Evolutionary conservation across 2,113 vertebrate species (phyloP).

Genomic region (Nothobranchius furzeri): DNA sequence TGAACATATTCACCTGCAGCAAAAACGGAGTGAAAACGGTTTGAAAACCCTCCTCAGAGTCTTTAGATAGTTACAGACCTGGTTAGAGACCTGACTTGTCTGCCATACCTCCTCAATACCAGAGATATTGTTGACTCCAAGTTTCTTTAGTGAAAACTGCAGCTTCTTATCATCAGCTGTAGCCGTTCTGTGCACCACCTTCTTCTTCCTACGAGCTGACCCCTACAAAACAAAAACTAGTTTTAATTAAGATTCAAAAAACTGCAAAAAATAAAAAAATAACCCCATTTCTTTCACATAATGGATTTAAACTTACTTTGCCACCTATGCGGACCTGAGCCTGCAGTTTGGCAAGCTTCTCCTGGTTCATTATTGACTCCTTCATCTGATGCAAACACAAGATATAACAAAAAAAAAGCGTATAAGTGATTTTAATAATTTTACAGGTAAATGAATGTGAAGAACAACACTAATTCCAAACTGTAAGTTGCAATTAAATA

Average conservation of each 20-base stretch:
- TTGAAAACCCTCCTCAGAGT: too few species aligned
- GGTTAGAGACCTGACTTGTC: neutral
- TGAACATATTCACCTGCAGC: slow-evolving; percentile 96
- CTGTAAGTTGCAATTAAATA: too few species aligned
- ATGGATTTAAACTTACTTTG: slow-evolving; percentile 80
- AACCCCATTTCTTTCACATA: neutral
- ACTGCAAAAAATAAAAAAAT: neutral
- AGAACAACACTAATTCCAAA: neutral
- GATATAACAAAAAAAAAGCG: neutral
- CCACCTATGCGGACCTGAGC: slow-evolving; percentile 98
- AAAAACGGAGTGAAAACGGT: slow-evolving; percentile 18
- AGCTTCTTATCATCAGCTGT: slow-evolving; percentile 98
- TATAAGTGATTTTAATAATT: neutral
- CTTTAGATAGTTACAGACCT: too few species aligned
- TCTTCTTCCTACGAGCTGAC: slow-evolving; percentile 98
- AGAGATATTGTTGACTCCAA: slow-evolving; percentile 98
- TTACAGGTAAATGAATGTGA: neutral
- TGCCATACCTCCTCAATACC: slow-evolving; percentile 93
- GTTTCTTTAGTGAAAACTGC: slow-evolving; percentile 96
- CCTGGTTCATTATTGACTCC: slow-evolving; percentile 97
- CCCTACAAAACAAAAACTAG: slow-evolving; percentile 77
- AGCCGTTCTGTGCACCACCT: slow-evolving; percentile 97
- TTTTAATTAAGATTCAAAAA: neutral
- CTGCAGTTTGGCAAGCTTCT: slow-evolving; percentile 96
- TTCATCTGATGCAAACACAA: slow-evolving; percentile 85